These are phyloP conservation scores for Heliconius himera DNA, from an alignment of 1,140 invertebrate species.

Conservation along the genomic window DNA sequence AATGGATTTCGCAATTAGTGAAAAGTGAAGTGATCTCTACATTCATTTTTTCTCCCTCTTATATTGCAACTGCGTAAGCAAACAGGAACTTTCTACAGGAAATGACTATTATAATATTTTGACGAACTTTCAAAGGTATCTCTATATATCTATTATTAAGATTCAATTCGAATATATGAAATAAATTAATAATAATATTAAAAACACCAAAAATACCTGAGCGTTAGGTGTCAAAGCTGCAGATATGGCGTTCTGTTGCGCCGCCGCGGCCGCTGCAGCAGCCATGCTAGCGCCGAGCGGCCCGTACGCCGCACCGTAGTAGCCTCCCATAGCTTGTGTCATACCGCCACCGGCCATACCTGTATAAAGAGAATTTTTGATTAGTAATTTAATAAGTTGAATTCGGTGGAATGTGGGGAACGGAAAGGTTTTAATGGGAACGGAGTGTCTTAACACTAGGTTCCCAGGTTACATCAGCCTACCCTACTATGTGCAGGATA, in stretches of 20 bases:
- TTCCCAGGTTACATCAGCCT: too few relatives aligned
- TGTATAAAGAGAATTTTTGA: constrained; percentile 30
- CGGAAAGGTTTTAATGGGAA: too few relatives aligned
- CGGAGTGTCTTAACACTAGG: too few relatives aligned
- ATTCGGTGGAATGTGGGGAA: too few relatives aligned
- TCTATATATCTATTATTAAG: background rate
- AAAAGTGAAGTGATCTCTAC: background rate
- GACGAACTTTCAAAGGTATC: background rate
- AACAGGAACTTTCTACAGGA: too few relatives aligned
- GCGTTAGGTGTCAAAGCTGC: constrained; percentile 68
- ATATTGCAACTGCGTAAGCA: background rate
- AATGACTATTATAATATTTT: background rate
- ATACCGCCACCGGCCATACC: constrained; percentile 75
- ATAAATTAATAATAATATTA: background rate
- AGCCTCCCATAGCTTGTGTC: constrained; percentile 76
- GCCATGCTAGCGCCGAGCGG: constrained; percentile 76
- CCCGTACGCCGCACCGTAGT: constrained; percentile 74
- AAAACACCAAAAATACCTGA: constrained; percentile 52
- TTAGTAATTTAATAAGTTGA: background rate
- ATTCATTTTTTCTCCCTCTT: background rate
- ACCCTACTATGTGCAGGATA: too few relatives aligned
- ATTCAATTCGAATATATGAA: background rate
- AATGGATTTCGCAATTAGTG: background rate
- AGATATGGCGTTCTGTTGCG: constrained; percentile 72
- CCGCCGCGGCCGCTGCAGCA: constrained; percentile 70